Evolutionary conservation across 1,140 invertebrate genomes (phyloP).

Genomic region (Phenacoccus solenopsis): DNA sequence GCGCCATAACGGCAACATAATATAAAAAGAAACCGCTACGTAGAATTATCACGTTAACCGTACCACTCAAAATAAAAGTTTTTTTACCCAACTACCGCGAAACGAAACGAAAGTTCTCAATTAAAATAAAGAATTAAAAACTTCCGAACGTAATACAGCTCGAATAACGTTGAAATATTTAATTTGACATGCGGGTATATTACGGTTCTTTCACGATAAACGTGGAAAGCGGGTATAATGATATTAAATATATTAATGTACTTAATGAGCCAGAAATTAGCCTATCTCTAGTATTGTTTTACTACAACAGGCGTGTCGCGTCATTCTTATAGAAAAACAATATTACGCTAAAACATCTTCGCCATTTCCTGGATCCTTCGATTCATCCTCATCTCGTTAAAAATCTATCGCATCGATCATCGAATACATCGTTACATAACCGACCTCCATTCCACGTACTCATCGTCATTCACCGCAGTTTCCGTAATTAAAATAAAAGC

Average conservation of each 20-base stretch:
- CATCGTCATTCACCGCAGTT: no score
- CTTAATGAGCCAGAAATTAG: neutral
- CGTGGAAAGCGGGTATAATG: neutral
- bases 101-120: slow-evolving; percentile 1
- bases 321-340: no score
- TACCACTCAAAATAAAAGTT: neutral
- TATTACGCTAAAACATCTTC: no score
- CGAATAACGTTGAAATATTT: no score
- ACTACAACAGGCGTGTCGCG: no score
- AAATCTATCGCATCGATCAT: no score
- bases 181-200: neutral
- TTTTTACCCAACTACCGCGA: neutral
- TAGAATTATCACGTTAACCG: neutral
- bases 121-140: neutral
- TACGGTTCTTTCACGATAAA: neutral
- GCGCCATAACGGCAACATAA: neutral
- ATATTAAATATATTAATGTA: neutral
- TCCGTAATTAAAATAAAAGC: no score
- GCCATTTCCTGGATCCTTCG: no score
- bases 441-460: no score
- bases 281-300: no score
- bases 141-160: neutral
- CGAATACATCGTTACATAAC: no score
- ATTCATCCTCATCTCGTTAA: no score
- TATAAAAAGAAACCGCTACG: neutral